A percentile compares a stretch with the other conserved stretches of the same genome.
phyloP scores from a whole-genome alignment of 2,113 vertebrate species.

The Notarius lentiginosus region DNA sequence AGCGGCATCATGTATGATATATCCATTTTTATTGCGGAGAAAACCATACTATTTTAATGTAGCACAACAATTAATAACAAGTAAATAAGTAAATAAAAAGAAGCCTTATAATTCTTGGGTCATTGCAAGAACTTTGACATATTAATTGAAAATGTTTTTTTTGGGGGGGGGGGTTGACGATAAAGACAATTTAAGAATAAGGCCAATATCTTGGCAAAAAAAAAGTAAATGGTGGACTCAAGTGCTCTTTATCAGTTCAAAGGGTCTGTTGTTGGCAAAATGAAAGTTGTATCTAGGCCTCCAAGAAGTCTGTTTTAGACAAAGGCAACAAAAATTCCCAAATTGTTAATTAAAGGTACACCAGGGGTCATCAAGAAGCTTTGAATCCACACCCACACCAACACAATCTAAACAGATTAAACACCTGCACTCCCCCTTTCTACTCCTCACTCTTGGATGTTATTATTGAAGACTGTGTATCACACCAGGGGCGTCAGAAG shows the following conservation, averaged over 20 bases:
- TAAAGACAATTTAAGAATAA: neutral
- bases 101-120: slow-evolving; percentile 67
- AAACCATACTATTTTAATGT: neutral
- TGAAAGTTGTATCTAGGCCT: neutral
- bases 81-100: slow-evolving; percentile 65
- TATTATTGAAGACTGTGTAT: too few relatives aligned
- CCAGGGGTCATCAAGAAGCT: neutral
- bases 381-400: neutral
- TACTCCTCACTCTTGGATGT: too few relatives aligned
- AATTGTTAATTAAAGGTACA: neutral
- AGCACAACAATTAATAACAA: slow-evolving; percentile 59
- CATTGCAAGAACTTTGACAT: slow-evolving; percentile 50
- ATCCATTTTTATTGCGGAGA: neutral
- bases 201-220: neutral
- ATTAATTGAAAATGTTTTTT: neutral
- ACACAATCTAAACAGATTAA: neutral
- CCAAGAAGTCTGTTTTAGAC: neutral
- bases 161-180: neutral
- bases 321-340: neutral
- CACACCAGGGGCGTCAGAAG: too few relatives aligned
- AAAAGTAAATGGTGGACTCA: neutral
- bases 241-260: neutral
- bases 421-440: neutral
- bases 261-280: neutral
- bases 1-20: neutral